Evolutionary conservation across 2,113 vertebrate species (phyloP).

Genomic region (Prunella himalayana): DNA sequence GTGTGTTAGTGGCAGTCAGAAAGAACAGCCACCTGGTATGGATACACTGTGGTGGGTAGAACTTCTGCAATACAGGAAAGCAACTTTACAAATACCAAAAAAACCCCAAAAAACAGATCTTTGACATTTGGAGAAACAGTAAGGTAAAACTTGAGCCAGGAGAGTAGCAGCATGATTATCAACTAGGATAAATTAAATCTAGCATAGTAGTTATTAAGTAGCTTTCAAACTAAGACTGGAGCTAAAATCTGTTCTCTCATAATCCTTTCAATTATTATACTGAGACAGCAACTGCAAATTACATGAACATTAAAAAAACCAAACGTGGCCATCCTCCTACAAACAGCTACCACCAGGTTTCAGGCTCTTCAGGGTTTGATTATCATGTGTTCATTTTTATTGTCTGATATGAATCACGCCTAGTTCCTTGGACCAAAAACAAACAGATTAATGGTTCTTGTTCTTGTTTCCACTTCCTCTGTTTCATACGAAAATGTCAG

Average conservation of each 20-base stretch:
- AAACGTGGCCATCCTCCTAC: not conserved
- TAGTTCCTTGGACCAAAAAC: not conserved
- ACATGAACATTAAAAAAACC: not conserved
- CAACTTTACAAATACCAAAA: not conserved
- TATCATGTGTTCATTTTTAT: not conserved
- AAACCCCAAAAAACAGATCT: not conserved
- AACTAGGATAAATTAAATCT: not conserved
- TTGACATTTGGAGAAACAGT: not conserved
- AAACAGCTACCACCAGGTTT: not conserved
- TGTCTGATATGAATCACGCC: not conserved
- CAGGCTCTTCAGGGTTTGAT: not conserved
- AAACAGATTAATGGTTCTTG: not conserved
- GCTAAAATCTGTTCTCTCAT: not conserved
- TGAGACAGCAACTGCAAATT: not conserved
- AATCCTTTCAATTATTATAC: not conserved
- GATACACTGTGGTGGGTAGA: not conserved
- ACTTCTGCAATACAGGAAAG: not conserved
- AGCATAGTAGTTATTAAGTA: not conserved
- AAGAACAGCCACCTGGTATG: not conserved
- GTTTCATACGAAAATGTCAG: not conserved
- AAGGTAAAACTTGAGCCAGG: not conserved
- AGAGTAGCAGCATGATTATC: not conserved
- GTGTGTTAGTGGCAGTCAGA: not conserved
- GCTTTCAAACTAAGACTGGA: not conserved
- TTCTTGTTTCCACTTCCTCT: not conserved